Conservation (phyloP, 2,888 invertebrate genomes). For the Piscicola geometra region DNA sequence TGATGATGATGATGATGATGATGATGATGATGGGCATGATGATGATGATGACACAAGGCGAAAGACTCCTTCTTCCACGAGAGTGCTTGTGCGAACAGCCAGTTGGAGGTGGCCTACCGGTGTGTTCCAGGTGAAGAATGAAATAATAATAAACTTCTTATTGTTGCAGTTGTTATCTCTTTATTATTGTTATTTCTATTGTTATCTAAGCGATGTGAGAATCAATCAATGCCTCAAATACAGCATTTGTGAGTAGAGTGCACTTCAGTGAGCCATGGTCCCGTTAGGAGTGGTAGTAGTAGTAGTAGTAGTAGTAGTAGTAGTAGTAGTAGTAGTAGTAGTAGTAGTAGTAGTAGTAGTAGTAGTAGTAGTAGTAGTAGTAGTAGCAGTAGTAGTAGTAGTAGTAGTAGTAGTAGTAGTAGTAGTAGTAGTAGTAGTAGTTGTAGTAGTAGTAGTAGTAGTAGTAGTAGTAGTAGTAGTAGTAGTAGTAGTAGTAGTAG, state of each 20-base stretch:
- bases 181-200: too few relatives aligned
- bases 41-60: slow-evolving; percentile 3
- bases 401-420: neutral
- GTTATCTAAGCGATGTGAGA: too few relatives aligned
- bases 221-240: too few relatives aligned
- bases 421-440: slow-evolving; percentile 12
- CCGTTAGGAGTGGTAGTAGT: neutral
- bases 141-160: too few relatives aligned
- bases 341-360: neutral
- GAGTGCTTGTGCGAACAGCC: slow-evolving; percentile 16
- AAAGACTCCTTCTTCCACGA: slow-evolving; percentile 9
- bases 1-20: slow-evolving; percentile 9
- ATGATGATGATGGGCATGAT: neutral
- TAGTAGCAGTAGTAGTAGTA: slow-evolving; percentile 12
- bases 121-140: slow-evolving; percentile 23
- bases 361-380: neutral
- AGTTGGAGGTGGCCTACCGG: slow-evolving; percentile 24
- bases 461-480: slow-evolving; percentile 11
- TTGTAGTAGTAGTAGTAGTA: slow-evolving; percentile 8
- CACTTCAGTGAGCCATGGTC: too few relatives aligned
- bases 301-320: slow-evolving; percentile 14
- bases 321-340: slow-evolving; percentile 12
- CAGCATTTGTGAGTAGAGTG: too few relatives aligned
- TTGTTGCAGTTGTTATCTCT: too few relatives aligned
- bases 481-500: slow-evolving; percentile 7